Conservation (phyloP, 2,113 vertebrate genomes). For the Pionites leucogaster region DNA sequence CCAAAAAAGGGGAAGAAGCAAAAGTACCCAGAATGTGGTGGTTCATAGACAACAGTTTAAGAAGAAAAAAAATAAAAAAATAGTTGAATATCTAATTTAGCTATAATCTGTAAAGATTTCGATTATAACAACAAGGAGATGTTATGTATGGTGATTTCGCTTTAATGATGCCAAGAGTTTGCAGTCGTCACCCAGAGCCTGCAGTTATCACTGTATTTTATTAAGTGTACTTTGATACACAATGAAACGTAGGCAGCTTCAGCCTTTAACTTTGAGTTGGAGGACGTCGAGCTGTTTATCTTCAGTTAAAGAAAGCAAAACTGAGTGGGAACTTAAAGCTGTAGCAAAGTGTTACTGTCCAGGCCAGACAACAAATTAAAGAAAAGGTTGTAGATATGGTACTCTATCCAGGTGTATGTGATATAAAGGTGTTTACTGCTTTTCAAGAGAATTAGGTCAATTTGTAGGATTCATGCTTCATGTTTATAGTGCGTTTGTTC, state of each 20-base stretch:
- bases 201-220: neutral
- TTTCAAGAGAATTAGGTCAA: neutral
- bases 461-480: neutral
- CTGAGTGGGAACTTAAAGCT: neutral
- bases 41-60: rapidly evolving
- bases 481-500: neutral
- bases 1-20: neutral
- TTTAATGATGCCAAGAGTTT: neutral
- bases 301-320: neutral
- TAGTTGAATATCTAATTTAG: neutral
- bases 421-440: neutral
- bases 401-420: rapidly evolving
- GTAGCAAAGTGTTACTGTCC: neutral
- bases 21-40: neutral
- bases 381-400: neutral
- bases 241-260: neutral
- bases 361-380: neutral
- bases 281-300: neutral
- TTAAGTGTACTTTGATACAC: neutral
- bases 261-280: neutral
- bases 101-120: neutral
- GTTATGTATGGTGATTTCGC: rapidly evolving
- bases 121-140: rapidly evolving
- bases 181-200: neutral
- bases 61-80: neutral